These are phyloP conservation scores for Cryptotis parvus DNA, from an alignment of 2,113 vertebrate genomes.

Conservation along the genomic window DNA sequence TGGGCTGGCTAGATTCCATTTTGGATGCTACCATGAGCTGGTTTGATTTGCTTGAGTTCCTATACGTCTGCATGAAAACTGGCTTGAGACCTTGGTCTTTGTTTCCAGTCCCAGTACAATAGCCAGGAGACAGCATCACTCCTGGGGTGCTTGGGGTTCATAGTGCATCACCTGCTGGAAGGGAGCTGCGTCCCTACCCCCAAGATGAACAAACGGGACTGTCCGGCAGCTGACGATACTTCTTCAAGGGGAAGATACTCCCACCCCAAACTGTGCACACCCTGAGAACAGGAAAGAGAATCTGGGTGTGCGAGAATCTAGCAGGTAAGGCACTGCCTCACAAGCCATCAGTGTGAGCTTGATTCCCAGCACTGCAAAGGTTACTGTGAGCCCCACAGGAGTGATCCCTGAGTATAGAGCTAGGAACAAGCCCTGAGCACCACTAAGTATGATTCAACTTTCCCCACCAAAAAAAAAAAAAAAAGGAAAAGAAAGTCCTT, in stretches of 20 bases:
- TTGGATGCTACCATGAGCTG: neutral
- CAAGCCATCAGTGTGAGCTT: too few relatives aligned
- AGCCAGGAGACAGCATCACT: neutral
- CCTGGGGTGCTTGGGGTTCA: neutral
- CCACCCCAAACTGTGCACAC: neutral
- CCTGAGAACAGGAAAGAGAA: neutral
- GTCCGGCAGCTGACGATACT: neutral
- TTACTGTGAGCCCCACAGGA: too few relatives aligned
- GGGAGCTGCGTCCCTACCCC: neutral
- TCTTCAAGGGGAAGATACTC: neutral
- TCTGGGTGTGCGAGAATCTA: too few relatives aligned
- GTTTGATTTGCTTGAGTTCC: neutral
- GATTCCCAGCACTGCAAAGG: too few relatives aligned
- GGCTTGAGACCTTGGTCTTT: neutral
- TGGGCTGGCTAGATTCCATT: neutral
- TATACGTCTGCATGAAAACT: conserved; percentile 6
- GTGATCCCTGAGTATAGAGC: too few relatives aligned
- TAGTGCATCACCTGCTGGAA: neutral
- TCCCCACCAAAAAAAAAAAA: too few relatives aligned
- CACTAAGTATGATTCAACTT: too few relatives aligned
- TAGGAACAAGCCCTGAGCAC: too few relatives aligned
- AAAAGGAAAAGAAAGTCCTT: too few relatives aligned
- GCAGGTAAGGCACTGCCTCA: too few relatives aligned
- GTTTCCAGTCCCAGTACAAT: neutral
- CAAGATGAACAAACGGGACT: neutral